Base-by-base conservation (phyloP, 1,140 invertebrate species). In the Brachionus rubens region DNA sequence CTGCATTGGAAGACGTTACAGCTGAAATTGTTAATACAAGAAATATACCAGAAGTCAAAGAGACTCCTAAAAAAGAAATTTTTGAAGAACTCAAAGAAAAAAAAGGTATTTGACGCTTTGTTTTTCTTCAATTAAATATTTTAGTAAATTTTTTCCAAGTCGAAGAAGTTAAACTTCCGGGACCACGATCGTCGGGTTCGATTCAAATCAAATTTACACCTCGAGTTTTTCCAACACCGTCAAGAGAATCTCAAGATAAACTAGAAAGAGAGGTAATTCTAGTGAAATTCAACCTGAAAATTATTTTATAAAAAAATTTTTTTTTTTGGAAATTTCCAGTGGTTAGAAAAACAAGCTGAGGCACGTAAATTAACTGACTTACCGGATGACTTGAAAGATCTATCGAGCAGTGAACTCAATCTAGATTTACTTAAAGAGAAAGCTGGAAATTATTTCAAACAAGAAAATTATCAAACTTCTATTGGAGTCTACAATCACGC, bases 401-500 rank as follows among this genome's bases (percentile, higher is more conserved):
- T 93, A 2, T 86, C 88, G 70, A 89, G 90, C 7, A 91, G 93
- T 82, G 91, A 94, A 83, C 89, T 89, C 79, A 90, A 93, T 85
- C 91, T 91, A 3, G 85, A 89, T 72, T 93, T 90, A 88, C 87
- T 92, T 46, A 89, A 91, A 78, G 88, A 90, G 54, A 93, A 93
- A 85, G 92, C 91, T 82, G 83, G 26, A 81, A 88, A 89, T 76
- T 91, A 92, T 80, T 89, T 90, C 81, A 87, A 88, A 77, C 84
- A 84, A 76, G 88, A 88, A 26, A 91, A 93, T 84, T 91, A 89
- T 82, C 84, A 91, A 48, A 90, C 89, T 16, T 91, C 91, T 0
- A 87, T 92, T 9, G 92, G 90, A 82, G 91, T 91, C 14, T 92
- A 91, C 79, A 88, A 88, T 24, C 90, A 91, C 81, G 91, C 90